These are phyloP conservation scores for Leptinotarsa rubiginosa DNA, from an alignment of 2,888 invertebrate genomes.

Conservation along the genomic window DNA sequence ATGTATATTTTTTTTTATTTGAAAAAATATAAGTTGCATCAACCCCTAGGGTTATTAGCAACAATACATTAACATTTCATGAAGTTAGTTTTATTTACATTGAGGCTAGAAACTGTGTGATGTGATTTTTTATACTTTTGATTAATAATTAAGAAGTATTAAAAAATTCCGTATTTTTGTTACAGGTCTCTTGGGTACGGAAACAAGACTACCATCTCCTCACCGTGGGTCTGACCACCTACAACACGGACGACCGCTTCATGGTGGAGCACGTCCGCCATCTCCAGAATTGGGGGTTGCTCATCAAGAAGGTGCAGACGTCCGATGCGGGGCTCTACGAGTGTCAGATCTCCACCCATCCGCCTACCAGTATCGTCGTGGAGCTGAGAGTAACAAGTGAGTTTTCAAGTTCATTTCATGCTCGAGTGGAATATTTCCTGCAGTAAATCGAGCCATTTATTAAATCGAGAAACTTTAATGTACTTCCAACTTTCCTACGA, in stretches of 20 bases:
- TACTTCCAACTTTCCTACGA: not conserved
- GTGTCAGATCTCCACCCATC: conserved; percentile 86
- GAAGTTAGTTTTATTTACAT: too few relatives aligned
- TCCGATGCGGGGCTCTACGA: conserved; percentile 81
- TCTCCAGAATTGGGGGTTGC: conserved; percentile 74
- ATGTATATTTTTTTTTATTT: too few relatives aligned
- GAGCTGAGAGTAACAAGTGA: conserved; percentile 82
- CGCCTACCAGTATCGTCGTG: conserved; percentile 80
- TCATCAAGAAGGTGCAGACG: conserved; percentile 78
- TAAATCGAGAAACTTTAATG: not conserved
- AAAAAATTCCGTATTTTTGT: not conserved
- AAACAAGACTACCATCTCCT: conserved; percentile 77
- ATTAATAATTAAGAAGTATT: too few relatives aligned
- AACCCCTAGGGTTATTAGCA: too few relatives aligned
- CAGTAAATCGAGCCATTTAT: conserved; percentile 14
- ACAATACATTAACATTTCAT: too few relatives aligned
- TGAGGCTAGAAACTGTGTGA: too few relatives aligned
- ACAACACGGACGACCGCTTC: conserved; percentile 76
- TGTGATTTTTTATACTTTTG: not conserved
- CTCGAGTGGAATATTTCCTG: conserved; percentile 2
- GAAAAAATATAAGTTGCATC: too few relatives aligned
- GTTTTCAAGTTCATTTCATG: conserved; percentile 50
- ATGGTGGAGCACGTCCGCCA: conserved; percentile 74
- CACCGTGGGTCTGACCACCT: conserved; percentile 77
- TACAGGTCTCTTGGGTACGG: conserved; percentile 78